These are phyloP conservation scores for Palythoa heliodiscus DNA, from an alignment of 92 coral and sea anemone genomes.

Conservation along the genomic window DNA sequence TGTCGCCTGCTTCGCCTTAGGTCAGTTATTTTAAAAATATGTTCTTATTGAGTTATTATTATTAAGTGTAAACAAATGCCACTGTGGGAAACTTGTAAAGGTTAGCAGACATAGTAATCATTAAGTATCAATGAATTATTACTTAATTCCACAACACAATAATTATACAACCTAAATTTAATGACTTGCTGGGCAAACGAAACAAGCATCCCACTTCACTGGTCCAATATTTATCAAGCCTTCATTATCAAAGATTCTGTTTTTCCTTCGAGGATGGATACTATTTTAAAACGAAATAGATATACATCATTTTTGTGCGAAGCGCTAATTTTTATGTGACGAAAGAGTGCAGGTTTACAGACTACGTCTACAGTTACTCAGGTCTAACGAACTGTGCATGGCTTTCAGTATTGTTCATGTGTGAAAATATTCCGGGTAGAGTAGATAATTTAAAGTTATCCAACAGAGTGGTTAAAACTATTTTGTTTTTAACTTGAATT, in stretches of 20 bases:
- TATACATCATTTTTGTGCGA: neutral
- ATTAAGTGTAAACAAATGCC: neutral
- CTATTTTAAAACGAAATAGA: neutral
- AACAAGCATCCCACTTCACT: neutral
- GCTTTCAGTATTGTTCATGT: constrained; percentile 1
- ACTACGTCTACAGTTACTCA: too few relatives aligned
- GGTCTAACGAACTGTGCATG: neutral
- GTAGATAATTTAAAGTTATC: neutral
- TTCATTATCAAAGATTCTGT: neutral
- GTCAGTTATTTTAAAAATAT: neutral
- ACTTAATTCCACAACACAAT: constrained; percentile 5
- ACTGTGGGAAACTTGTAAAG: neutral
- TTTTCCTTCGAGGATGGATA: neutral
- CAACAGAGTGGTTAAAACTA: neutral
- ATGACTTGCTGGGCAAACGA: constrained; percentile 4
- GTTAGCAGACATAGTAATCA: neutral
- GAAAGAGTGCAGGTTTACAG: neutral
- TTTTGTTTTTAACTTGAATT: neutral
- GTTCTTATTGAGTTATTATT: constrained; percentile 3
- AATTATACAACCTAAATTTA: neutral
- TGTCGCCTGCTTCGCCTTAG: neutral
- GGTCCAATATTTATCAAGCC: neutral
- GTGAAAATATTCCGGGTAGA: constrained; percentile 37
- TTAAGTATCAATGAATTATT: neutral
- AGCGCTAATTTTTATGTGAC: neutral